phyloP scores from a whole-genome alignment of 2,888 invertebrate species.

The Apotomis turbidana region DNA sequence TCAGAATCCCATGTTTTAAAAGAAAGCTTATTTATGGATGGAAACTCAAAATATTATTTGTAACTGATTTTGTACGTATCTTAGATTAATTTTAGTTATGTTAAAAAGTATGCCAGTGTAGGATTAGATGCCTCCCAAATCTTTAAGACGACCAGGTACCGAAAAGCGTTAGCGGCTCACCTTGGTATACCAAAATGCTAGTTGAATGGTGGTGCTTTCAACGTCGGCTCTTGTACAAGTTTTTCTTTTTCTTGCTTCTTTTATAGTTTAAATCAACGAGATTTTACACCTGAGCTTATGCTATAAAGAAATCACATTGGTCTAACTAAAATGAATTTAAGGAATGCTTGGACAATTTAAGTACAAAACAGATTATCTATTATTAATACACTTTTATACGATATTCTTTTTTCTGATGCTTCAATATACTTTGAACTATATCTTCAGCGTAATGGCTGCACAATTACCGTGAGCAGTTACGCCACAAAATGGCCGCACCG shows the following conservation, averaged over 20 bases:
- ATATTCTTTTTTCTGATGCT: not conserved
- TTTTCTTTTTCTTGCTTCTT: no score
- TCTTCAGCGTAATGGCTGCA: conserved; percentile 13
- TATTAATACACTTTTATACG: not conserved
- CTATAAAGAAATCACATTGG: no score
- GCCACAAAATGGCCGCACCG: conserved; percentile 11
- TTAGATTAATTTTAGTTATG: not conserved
- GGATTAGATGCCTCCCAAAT: no score
- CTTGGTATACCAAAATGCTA: no score
- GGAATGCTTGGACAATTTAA: no score
- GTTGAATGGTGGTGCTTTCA: no score
- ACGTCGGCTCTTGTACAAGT: no score
- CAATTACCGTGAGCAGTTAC: conserved; percentile 11
- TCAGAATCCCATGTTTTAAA: conserved; percentile 37
- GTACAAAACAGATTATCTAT: not conserved
- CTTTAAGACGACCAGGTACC: no score
- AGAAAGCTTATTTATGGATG: conserved; percentile 27
- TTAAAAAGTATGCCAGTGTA: not conserved
- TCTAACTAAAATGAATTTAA: no score
- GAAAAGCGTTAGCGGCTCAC: no score
- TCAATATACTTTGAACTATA: not conserved
- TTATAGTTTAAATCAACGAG: no score
- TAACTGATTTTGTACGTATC: not conserved
- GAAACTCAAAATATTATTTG: conserved; percentile 8
- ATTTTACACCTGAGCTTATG: no score